phyloP scores from a whole-genome alignment of 2,888 invertebrate genomes.

The Actias luna region DNA sequence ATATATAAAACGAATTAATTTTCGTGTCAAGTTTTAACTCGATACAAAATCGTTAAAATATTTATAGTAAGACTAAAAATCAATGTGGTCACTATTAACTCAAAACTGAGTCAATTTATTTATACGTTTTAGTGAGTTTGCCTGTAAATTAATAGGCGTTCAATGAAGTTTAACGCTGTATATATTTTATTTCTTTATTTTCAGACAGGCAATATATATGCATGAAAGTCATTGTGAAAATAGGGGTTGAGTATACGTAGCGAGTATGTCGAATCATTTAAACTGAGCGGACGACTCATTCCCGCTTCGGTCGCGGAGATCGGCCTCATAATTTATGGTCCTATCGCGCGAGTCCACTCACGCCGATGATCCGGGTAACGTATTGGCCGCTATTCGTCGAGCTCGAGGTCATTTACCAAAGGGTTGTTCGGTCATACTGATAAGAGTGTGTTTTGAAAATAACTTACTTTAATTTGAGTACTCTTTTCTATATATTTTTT shows the following conservation, averaged over 20 bases:
- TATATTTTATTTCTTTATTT: too few species aligned
- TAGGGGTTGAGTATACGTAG: background rate
- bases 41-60: too few species aligned
- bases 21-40: too few species aligned
- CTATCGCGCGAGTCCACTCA: conserved; percentile 40
- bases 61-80: too few species aligned
- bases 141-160: too few species aligned
- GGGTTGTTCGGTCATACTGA: conserved; percentile 34
- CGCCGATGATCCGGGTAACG: conserved; percentile 55
- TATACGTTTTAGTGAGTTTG: too few species aligned
- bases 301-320: conserved; percentile 15
- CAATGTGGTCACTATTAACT: too few species aligned
- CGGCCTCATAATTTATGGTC: conserved; percentile 37
- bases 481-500: background rate
- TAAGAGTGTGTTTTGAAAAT: conserved; percentile 28
- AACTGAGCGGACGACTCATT: background rate
- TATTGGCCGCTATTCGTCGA: conserved; percentile 51
- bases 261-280: background rate
- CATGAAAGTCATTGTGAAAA: background rate
- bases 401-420: conserved; percentile 48
- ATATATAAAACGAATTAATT: too few species aligned
- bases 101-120: too few species aligned
- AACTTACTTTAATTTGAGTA: conserved; percentile 16
- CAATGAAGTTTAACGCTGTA: too few species aligned
- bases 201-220: background rate